phyloP scores from a whole-genome alignment of 2,113 vertebrate genomes.

The Fulica atra region DNA sequence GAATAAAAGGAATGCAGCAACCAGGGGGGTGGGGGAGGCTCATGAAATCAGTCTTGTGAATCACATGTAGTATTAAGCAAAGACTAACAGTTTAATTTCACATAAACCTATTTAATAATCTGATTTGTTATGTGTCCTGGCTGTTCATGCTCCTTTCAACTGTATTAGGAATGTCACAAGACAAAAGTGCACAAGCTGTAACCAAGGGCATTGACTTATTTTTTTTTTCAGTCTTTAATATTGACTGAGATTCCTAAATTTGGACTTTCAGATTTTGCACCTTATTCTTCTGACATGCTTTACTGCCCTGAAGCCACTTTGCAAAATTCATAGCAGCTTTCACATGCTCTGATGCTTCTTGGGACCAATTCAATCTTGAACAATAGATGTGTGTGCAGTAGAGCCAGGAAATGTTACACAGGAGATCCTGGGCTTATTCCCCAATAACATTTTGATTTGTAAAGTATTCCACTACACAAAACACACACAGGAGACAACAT shows the following conservation, averaged over 20 bases:
- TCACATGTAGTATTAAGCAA: not conserved
- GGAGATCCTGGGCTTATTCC: slow-evolving; percentile 65
- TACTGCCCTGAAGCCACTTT: slow-evolving; percentile 75
- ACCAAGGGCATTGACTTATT: slow-evolving; percentile 25
- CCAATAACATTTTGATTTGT: slow-evolving; percentile 67
- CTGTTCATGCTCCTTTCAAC: not conserved
- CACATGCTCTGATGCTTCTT: slow-evolving; percentile 76
- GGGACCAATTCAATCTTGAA: slow-evolving; percentile 79
- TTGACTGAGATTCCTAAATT: slow-evolving; percentile 69
- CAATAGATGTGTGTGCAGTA: slow-evolving; percentile 71
- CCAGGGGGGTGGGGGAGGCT: not conserved
- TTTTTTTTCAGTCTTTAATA: slow-evolving; percentile 18
- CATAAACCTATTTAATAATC: slow-evolving; percentile 31
- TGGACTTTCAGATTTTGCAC: slow-evolving; percentile 67
- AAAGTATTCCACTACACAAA: slow-evolving; percentile 69
- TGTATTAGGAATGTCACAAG: not conserved
- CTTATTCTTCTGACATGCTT: slow-evolving; percentile 77
- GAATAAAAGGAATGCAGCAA: not conserved
- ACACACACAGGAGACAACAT: slow-evolving; percentile 65
- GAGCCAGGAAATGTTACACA: slow-evolving; percentile 56
- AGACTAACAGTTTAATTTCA: slow-evolving; percentile 47
- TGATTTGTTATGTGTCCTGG: not conserved
- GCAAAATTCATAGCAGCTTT: slow-evolving; percentile 78
- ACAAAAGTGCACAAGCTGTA: not conserved
- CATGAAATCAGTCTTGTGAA: not conserved